Percentiles rank a stretch among this genome's conserved stretches.
Conservation (phyloP, 37 sponge, comb jelly and placozoan species). For the Chondrosia reniformis region DNA sequence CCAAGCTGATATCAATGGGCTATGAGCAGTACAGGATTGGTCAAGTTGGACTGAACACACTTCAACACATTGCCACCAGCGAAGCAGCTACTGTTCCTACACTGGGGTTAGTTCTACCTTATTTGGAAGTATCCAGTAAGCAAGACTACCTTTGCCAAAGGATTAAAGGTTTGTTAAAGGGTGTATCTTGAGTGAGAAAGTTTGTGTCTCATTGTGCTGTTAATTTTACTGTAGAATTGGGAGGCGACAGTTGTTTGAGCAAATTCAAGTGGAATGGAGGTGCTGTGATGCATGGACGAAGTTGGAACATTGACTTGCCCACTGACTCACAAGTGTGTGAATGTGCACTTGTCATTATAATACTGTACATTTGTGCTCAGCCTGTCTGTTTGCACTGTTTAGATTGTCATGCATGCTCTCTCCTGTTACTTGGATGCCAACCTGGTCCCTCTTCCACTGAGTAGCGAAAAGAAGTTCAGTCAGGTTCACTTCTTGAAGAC, state of each 20-base stretch:
- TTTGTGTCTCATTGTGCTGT: background rate
- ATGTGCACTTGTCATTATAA: background rate
- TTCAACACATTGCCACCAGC: conserved; percentile 26
- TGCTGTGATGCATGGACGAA: conserved; percentile 64
- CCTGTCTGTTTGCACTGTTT: too few species aligned
- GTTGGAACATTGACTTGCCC: conserved; percentile 83
- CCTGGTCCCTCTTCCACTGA: conserved; percentile 71
- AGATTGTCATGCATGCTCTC: conserved; percentile 80
- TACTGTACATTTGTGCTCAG: too few species aligned
- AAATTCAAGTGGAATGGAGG: conserved; percentile 78
- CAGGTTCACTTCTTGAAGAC: conserved; percentile 67
- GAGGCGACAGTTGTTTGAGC: conserved; percentile 64
- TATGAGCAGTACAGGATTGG: conserved; percentile 12
- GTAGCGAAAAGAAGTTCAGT: conserved; percentile 73
- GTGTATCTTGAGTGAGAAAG: background rate
- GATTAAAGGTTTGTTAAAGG: conserved; percentile 42
- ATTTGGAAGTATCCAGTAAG: conserved; percentile 75
- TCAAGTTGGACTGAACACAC: conserved; percentile 11
- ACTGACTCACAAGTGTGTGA: conserved; percentile 77
- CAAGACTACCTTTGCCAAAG: conserved; percentile 86
- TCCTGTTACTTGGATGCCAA: conserved; percentile 81
- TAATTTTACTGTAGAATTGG: conserved; percentile 73
- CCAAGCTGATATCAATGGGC: conserved; percentile 19
- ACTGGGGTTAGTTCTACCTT: conserved; percentile 58
- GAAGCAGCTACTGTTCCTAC: conserved; percentile 54